Conservation (phyloP, 2,113 vertebrate species). For the Rhabdornis inornatus region DNA sequence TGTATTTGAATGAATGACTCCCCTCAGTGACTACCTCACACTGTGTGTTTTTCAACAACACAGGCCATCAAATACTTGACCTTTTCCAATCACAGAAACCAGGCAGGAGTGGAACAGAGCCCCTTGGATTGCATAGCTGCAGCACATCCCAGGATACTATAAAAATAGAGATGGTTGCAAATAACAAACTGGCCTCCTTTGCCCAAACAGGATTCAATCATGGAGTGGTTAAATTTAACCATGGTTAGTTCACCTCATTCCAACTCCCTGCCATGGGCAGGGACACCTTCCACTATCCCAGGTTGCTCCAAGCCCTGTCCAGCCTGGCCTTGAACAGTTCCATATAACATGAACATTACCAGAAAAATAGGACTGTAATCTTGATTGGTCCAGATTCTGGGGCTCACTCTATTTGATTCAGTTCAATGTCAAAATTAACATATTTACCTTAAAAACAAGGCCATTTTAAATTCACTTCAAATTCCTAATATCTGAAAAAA, state of each 20-base stretch:
- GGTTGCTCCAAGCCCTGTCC: not conserved
- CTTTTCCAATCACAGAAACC: too few species aligned
- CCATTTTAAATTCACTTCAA: not conserved
- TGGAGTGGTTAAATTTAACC: not conserved
- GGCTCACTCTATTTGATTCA: too few species aligned
- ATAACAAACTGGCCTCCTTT: not conserved
- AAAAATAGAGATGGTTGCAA: not conserved
- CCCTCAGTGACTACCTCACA: not conserved
- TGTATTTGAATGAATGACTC: not conserved
- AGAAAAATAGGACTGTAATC: too few species aligned
- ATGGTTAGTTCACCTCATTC: not conserved
- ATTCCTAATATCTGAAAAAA: not conserved
- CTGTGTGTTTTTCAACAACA: not conserved
- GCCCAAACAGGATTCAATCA: not conserved
- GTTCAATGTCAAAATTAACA: too few species aligned
- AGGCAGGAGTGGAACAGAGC: too few species aligned
- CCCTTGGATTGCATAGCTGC: too few species aligned
- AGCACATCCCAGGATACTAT: not conserved
- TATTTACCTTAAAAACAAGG: too few species aligned
- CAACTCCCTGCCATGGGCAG: too few species aligned
- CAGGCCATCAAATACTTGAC: not conserved
- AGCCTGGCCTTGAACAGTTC: too few species aligned
- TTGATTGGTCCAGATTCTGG: too few species aligned
- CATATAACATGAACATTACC: too few species aligned
- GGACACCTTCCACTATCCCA: not conserved